Evolutionary conservation across 1,140 invertebrate genomes (phyloP).

Genomic region (Hesperophylax magnus): DNA sequence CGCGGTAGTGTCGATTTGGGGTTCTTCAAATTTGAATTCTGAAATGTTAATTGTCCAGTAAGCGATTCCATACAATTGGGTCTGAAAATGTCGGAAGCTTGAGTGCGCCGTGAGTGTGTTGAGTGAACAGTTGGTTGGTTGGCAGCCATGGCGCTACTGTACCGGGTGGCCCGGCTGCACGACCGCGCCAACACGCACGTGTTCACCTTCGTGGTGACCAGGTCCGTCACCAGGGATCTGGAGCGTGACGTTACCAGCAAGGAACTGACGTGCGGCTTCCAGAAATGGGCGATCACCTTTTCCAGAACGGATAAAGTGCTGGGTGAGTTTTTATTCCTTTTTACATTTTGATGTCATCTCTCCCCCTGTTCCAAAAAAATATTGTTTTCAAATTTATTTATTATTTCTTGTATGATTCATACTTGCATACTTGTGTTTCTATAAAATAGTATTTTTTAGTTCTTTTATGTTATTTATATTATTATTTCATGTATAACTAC

Average conservation of each 20-base stretch:
- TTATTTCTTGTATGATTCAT: too few species aligned
- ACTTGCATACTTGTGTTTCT: too few species aligned
- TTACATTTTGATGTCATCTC: too few species aligned
- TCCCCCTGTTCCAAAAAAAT: too few species aligned
- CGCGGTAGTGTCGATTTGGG: slow-evolving; percentile 17
- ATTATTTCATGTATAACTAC: too few species aligned
- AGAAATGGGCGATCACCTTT: slow-evolving; percentile 91
- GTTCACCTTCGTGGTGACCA: slow-evolving; percentile 88
- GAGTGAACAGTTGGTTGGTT: background rate
- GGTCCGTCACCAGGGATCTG: slow-evolving; percentile 83
- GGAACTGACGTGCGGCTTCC: slow-evolving; percentile 88
- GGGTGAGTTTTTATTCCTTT: slow-evolving; percentile 54
- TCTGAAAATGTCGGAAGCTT: too few species aligned
- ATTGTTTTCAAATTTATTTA: too few species aligned
- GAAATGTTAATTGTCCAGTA: slow-evolving; percentile 3
- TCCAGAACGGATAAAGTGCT: slow-evolving; percentile 81
- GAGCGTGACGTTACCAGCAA: slow-evolving; percentile 87
- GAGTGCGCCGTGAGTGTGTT: too few species aligned
- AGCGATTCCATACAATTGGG: too few species aligned
- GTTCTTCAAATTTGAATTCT: slow-evolving; percentile 11
- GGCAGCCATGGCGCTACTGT: slow-evolving; percentile 82
- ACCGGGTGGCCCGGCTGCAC: slow-evolving; percentile 86
- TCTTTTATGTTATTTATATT: too few species aligned
- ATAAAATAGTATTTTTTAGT: too few species aligned
- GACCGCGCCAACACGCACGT: slow-evolving; percentile 89